Percentiles rank a stretch among this genome's conserved stretches.
Evolutionary conservation across 1,140 invertebrate species (phyloP).

Genomic region (Pseudomyrmex sp.): DNA sequence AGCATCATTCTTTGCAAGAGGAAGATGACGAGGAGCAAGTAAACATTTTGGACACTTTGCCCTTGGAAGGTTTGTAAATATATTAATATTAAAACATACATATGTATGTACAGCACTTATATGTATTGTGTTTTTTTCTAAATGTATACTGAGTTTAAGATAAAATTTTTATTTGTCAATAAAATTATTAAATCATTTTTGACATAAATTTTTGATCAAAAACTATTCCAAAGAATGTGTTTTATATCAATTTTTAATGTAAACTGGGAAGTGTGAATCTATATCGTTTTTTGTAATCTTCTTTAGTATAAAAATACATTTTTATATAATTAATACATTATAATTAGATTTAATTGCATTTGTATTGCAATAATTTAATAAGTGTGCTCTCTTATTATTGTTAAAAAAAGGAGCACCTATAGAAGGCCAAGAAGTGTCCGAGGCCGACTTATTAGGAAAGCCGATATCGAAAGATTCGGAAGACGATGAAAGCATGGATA

Average conservation of each 20-base stretch:
- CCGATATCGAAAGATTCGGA: constrained; percentile 80
- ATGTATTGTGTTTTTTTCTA: background rate
- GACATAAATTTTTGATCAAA: background rate
- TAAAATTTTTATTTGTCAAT: background rate
- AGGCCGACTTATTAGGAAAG: constrained; percentile 82
- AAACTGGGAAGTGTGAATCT: constrained; percentile 1
- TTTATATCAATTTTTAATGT: background rate
- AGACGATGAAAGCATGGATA: constrained; percentile 80
- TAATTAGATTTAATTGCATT: background rate
- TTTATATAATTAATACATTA: constrained; percentile 28
- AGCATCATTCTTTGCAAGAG: constrained; percentile 74
- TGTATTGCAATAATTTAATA: constrained; percentile 24
- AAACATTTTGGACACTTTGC: constrained; percentile 83
- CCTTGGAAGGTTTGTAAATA: constrained; percentile 80
- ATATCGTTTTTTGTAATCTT: background rate
- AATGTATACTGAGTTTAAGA: background rate
- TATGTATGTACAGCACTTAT: background rate
- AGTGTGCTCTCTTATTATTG: constrained; percentile 11
- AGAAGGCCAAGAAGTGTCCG: constrained; percentile 83
- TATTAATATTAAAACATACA: background rate
- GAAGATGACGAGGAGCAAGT: constrained; percentile 79
- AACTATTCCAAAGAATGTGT: background rate
- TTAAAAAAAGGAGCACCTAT: constrained; percentile 79
- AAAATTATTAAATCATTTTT: constrained; percentile 18
- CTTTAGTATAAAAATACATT: constrained; percentile 2